Percentiles rank a stretch among this genome's conserved stretches.
Evolutionary conservation across 2,888 invertebrate species (phyloP).

Genomic region (Amblyteles armatorius): DNA sequence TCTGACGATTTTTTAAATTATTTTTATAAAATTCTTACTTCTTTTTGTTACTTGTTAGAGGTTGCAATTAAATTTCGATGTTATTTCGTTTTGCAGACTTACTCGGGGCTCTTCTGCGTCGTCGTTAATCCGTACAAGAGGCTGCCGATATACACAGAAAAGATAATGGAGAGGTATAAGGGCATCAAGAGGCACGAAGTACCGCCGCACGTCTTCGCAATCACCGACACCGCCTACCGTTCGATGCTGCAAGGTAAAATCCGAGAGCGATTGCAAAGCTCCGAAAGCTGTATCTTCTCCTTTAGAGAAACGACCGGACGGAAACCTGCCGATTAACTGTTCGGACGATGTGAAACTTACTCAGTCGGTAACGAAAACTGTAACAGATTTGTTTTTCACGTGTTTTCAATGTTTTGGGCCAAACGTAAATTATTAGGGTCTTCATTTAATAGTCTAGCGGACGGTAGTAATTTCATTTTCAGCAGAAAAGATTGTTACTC

Average conservation of each 20-base stretch:
- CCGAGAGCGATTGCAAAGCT: conserved; percentile 27
- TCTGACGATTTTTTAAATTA: neutral
- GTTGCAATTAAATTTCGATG: neutral
- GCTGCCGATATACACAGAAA: conserved; percentile 99
- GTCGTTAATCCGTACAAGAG: conserved; percentile 99
- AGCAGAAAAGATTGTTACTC: too few species aligned
- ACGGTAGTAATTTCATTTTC: too few species aligned
- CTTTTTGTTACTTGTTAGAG: neutral
- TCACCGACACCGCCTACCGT: conserved; percentile 99
- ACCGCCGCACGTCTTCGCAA: conserved; percentile 99
- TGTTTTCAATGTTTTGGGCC: too few species aligned
- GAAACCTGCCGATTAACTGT: neutral
- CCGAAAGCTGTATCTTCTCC: neutral
- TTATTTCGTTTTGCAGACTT: conserved; percentile 90
- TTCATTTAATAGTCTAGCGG: too few species aligned
- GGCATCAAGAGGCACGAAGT: conserved; percentile 99
- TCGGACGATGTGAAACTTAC: neutral
- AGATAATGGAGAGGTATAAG: conserved; percentile 99
- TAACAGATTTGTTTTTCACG: neutral
- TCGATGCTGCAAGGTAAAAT: conserved; percentile 98
- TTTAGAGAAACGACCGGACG: neutral
- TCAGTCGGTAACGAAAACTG: conserved; percentile 6
- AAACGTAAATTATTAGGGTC: too few species aligned
- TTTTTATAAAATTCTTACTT: neutral
- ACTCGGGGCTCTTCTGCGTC: conserved; percentile 99